Percentiles rank a stretch among this genome's conserved stretches.
phyloP scores from a whole-genome alignment of 2,888 invertebrate genomes.

The Folsomia candida region DNA sequence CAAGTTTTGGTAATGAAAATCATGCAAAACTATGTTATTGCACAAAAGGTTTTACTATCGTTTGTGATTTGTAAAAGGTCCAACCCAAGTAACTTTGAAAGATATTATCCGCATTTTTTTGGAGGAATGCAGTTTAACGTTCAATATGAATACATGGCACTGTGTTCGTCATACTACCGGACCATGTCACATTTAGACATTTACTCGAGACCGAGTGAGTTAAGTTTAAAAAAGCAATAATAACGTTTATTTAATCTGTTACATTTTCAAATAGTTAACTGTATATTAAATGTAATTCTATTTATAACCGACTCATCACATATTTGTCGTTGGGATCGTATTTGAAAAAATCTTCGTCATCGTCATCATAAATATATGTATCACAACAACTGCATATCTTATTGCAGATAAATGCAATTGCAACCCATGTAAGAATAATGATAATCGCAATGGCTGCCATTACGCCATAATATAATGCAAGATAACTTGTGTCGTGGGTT shows the following conservation, averaged over 20 bases:
- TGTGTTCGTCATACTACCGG: background rate
- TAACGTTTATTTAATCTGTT: background rate
- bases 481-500: background rate
- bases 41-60: background rate
- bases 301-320: slow-evolving; percentile 3
- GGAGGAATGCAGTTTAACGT: background rate
- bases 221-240: background rate
- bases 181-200: background rate
- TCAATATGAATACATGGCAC: background rate
- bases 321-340: slow-evolving; percentile 4
- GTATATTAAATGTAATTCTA: too few species aligned
- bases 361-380: background rate
- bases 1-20: background rate
- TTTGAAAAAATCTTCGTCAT: background rate
- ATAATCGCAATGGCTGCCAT: background rate
- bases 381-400: background rate
- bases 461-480: background rate
- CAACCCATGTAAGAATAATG: background rate
- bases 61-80: background rate
- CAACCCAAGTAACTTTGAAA: background rate
- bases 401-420: background rate
- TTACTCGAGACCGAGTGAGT: background rate
- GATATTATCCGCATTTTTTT: background rate
- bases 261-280: too few species aligned
- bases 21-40: too few species aligned